Base-by-base conservation (phyloP, 2,888 invertebrate genomes). In the Apodemia hepburni region DNA sequence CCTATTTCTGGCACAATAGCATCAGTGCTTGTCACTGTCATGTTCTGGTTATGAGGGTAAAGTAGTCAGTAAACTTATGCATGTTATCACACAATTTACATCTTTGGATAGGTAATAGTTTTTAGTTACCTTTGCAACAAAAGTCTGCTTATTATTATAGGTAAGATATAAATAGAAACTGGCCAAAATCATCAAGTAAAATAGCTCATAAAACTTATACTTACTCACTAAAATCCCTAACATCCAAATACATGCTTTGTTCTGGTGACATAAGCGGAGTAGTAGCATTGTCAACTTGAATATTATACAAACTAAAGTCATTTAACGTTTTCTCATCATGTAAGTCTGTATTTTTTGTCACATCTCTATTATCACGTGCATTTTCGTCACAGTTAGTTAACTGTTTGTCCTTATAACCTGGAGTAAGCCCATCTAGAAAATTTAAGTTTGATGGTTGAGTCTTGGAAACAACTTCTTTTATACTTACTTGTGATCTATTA, bases 181-280 rank as follows among this genome's bases (percentile, higher is more conserved):
- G 0, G 29, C 0, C 29, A 3, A 33, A 33, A 33, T 33, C 33
- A 38, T 38, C 38, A 38, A 12, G 1, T 38, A 38, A 38, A 12
- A 38, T 12, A 12, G 12, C 38, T 33, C 33, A 42, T 42, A 42
- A 42, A 42, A 15, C 42, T 42, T 18, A 67, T 60, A 82, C 91
- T 85, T 74, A 91, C 92, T 85, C 88, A 70, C 91, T 92, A 68
- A 89, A 92, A 71, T 90, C 92, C 70, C 84, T 78, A 1, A 91
- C 80, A 80, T 91, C 90, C 65, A 92, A 79, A 74, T 90, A 89
- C 61, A 92, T 68, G 60, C 83, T 87, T 65, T 86, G 90, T 54
- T 91, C 91, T 7, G 92, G 91, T 63, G 91, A 91, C 75, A 91
- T 80, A 7, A 82, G 71, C 5, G 91, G 91, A 58, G 91, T 89